Evolutionary conservation across 1,140 invertebrate genomes (phyloP).

Genomic region (Cephus cinctus): DNA sequence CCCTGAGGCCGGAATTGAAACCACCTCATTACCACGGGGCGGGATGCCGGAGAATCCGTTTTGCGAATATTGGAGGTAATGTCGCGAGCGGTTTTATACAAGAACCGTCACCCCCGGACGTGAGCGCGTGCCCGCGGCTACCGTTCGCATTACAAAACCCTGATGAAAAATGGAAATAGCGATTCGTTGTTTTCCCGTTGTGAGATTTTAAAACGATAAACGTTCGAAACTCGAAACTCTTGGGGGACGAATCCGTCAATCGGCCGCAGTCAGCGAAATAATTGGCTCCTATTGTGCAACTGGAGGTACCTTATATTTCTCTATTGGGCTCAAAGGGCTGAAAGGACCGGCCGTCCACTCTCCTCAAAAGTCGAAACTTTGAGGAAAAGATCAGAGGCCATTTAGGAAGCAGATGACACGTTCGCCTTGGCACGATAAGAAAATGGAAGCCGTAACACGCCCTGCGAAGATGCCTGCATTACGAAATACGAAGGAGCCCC

Average conservation of each 20-base stretch:
- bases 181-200: constrained; percentile 28
- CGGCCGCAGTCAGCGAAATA: too few species aligned
- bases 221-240: too few species aligned
- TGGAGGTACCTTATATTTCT: too few species aligned
- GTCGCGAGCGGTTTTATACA: constrained; percentile 56
- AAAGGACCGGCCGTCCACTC: background rate
- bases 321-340: background rate
- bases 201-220: too few species aligned
- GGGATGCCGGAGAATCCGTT: constrained; percentile 51
- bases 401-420: constrained; percentile 48
- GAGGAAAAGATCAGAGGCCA: too few species aligned
- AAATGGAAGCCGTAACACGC: constrained; percentile 46
- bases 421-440: constrained; percentile 45
- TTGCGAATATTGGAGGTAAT: constrained; percentile 57
- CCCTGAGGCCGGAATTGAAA: constrained; percentile 55
- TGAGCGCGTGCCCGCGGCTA: constrained; percentile 14
- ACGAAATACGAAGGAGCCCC: constrained; percentile 43
- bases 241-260: too few species aligned
- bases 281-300: too few species aligned
- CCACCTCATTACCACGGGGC: constrained; percentile 52
- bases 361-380: too few species aligned
- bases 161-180: constrained; percentile 54
- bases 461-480: constrained; percentile 49
- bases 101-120: constrained; percentile 31
- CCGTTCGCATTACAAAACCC: constrained; percentile 25